Percentiles rank a stretch among this genome's conserved stretches.
Evolutionary conservation across 2,113 vertebrate species (phyloP).

Genomic region (Mormoops blainvillei): DNA sequence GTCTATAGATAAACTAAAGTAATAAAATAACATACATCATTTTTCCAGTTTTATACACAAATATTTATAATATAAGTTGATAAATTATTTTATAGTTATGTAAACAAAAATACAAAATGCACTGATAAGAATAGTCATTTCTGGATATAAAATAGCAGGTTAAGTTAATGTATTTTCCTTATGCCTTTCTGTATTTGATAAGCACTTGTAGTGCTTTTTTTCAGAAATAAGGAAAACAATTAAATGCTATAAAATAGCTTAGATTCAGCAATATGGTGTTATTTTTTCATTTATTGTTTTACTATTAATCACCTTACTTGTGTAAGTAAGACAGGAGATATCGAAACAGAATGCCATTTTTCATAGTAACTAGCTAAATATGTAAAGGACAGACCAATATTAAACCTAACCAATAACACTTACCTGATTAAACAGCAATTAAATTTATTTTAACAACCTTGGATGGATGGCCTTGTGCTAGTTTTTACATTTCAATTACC

Average conservation of each 20-base stretch:
- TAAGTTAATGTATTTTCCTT: not conserved
- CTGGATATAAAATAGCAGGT: not conserved
- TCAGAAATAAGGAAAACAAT: not conserved
- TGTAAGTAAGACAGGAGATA: not conserved
- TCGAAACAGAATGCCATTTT: not conserved
- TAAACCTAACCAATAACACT: not conserved
- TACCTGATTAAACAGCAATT: not conserved
- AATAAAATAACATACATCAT: not conserved
- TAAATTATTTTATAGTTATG: not conserved
- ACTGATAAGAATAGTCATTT: not conserved
- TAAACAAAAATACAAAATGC: not conserved
- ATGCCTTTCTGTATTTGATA: not conserved
- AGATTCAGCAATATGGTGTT: not conserved
- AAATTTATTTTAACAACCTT: not conserved
- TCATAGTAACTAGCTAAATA: not conserved
- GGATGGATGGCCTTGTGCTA: not conserved
- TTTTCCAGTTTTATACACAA: not conserved
- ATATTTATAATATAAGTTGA: not conserved
- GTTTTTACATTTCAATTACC: not conserved
- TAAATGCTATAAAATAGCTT: not conserved
- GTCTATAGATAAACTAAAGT: not conserved
- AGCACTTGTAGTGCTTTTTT: not conserved
- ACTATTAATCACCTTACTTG: not conserved
- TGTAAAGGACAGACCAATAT: not conserved
- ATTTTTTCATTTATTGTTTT: not conserved